Base-by-base conservation (phyloP, 2,888 invertebrate genomes). In the Torymus aiolomorphi region DNA sequence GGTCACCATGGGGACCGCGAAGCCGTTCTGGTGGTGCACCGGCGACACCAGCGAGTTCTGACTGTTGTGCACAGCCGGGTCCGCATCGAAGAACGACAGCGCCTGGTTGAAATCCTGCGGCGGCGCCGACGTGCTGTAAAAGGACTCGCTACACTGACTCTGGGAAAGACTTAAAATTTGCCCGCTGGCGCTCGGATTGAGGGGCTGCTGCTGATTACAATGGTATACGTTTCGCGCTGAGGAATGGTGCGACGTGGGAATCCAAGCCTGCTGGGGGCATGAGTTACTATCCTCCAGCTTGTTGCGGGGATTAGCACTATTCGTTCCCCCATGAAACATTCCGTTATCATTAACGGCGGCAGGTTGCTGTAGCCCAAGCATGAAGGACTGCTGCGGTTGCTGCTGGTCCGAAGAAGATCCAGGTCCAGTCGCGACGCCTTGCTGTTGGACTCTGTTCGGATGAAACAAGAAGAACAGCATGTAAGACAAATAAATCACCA, bases 321-420 rank as follows among this genome's bases (percentile, higher is more conserved):
- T 89, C 84, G 87, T 86, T 83, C 86, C 86, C 85, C 87, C 88
- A 84, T 87, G 86, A 88, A 88, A 89, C 85, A 89, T 87, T 86
- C 88, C 88, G 86, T 90, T 88, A 71, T 75, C 76, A 87, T 87
- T 88, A 83, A 87, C 70, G 2, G 70, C n/a, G 11, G 74, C n/a
- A 2, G 80, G 51, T n/a, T 77, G 81, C 0, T 89, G 80, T 70
- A 89, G 82, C 13, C 87, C 88, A 51, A 89, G 86, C 81, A 89
- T 88, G 77, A 89, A 90, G 10, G 75, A 10, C 90, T 94, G 94
- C 91, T 88, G 89, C 3, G 76, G 12, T 90, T 94, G 94, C 91
- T 88, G 89, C 10, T 86, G 78, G 75, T 87, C 84, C 87, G 11
- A 87, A 0, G 86, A 42, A 42, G 42, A 10, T 8, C 42, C 42